Evolutionary conservation across 2,888 invertebrate genomes (phyloP), one percentile per base, ranked within the genome.

Genomic region (Mythimna vitellina): DNA sequence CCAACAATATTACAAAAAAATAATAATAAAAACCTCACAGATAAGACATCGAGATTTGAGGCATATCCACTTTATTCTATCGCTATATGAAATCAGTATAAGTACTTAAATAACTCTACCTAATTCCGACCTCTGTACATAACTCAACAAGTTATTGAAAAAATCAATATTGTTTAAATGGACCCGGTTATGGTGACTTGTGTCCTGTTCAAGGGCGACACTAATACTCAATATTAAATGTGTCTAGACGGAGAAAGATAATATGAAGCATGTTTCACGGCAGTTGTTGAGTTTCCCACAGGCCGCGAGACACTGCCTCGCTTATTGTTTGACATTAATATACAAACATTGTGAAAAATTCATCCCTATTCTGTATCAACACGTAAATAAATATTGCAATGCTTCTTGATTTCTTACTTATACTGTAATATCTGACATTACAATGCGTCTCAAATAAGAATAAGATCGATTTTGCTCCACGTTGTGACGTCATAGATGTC

Each of bases 271-370:
- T 78, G 70, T 78, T 86, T 78, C 82, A 80, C 82, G 87, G 84
- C 93, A 92, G 89, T 89, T 93, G 93, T 81, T 75, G 76, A 81
- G 85, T 88, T 92, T 93, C 93, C 91, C 92, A 92, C 89, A 85
- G 78, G 35, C 76, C 81, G 65, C 70, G 77, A 82, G 82, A 80
- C 78, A 67, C 65, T 73, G 79, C 74, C 58, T 46, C 71, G 60
- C 46, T 76, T 78, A 72, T 82, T 86, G 82, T 87, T 76, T 58
- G 70, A 68, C 70, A 70, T 60, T 72, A 70, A 81, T 79, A 82
- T 68, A 77, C 68, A 82, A 86, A 84, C 79, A 78, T 76, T 80
- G 70, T 84, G 75, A 82, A 80, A 79, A 79, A 76, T 81, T 67
- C 71, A 76, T 65, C 51, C 57, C 49, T 80, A 14, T 69, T 74